phyloP scores from a whole-genome alignment of 2,797 vertebrate species.

The Arctocebus calabarensis region DNA sequence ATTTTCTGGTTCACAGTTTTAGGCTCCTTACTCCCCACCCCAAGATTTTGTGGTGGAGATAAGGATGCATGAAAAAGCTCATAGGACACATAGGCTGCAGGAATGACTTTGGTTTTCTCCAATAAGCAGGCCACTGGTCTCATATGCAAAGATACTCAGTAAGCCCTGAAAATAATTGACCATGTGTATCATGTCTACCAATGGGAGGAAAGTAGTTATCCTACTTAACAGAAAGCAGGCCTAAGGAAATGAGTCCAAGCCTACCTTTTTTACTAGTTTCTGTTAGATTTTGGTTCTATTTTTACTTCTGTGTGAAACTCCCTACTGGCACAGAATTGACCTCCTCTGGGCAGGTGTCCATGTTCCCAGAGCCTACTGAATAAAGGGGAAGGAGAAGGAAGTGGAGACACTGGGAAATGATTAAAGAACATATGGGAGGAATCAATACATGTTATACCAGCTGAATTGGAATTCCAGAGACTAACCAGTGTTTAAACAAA shows the following conservation, averaged over 20 bases:
- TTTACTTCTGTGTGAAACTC: background rate
- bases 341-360: background rate
- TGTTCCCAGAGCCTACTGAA: background rate
- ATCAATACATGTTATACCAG: conserved; percentile 65
- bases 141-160: background rate
- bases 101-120: background rate
- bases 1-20: background rate
- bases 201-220: background rate
- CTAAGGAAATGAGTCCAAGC: background rate
- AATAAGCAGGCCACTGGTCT: background rate
- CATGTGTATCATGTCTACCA: background rate
- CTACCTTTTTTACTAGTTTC: background rate
- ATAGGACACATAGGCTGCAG: background rate
- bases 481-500: conserved; percentile 63
- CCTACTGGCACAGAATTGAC: background rate
- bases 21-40: background rate
- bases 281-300: background rate
- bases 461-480: conserved; percentile 60
- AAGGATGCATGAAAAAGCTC: background rate
- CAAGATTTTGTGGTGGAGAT: background rate
- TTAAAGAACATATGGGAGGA: conserved; percentile 58
- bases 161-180: background rate
- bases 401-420: conserved; percentile 4
- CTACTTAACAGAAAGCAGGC: background rate
- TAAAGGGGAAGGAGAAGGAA: conserved; percentile 33